phyloP scores from a whole-genome alignment of 2,888 invertebrate species.

The Andrena hattorfiana region DNA sequence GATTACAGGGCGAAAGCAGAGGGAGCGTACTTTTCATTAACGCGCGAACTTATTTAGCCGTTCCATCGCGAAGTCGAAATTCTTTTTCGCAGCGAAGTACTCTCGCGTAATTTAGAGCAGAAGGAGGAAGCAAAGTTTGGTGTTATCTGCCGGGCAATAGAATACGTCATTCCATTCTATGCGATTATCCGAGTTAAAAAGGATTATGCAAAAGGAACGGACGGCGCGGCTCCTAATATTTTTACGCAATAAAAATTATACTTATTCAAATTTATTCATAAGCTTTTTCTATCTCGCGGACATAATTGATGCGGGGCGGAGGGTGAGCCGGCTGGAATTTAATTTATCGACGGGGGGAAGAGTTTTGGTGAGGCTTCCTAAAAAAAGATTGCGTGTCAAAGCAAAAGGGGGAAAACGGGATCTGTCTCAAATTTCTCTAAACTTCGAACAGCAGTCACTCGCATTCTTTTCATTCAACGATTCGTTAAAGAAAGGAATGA shows the following conservation, averaged over 20 bases:
- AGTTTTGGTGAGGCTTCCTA: neutral
- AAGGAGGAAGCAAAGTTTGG: neutral
- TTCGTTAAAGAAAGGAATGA: slow-evolving; percentile 2
- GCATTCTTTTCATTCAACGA: slow-evolving; percentile 16
- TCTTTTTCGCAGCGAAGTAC: slow-evolving; percentile 1
- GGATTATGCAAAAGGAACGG: slow-evolving; percentile 59
- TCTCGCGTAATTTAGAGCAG: neutral
- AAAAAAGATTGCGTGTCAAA: slow-evolving; percentile 32
- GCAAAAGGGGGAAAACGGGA: slow-evolving; percentile 14
- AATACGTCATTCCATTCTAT: slow-evolving; percentile 40
- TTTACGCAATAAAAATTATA: slow-evolving; percentile 47
- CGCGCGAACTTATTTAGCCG: neutral
- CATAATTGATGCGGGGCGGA: slow-evolving; percentile 49
- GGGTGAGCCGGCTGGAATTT: neutral
- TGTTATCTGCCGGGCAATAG: slow-evolving; percentile 29
- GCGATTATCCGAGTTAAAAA: slow-evolving; percentile 56
- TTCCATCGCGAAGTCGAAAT: neutral
- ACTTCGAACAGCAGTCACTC: neutral
- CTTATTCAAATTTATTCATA: slow-evolving; percentile 67
- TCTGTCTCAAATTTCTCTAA: slow-evolving; percentile 21
- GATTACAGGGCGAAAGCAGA: no score
- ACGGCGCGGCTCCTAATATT: slow-evolving; percentile 55
- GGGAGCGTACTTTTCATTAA: slow-evolving; percentile 2
- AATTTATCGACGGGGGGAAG: slow-evolving; percentile 36
- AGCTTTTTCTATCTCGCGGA: slow-evolving; percentile 37